Evolutionary conservation across 2,888 invertebrate species (phyloP).

Genomic region (Eulithis testata): DNA sequence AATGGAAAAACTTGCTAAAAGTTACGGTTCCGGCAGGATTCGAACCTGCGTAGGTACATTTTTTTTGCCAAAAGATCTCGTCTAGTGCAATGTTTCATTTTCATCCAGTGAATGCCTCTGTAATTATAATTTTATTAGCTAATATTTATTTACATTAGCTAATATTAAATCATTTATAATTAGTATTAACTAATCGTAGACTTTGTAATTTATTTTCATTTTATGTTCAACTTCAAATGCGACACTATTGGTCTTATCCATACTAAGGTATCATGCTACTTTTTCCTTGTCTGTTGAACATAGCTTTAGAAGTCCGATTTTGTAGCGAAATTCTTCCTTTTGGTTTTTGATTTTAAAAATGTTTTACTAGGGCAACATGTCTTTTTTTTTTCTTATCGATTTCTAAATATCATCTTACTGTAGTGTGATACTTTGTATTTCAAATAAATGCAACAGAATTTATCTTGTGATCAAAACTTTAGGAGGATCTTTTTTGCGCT

Average conservation of each 20-base stretch:
- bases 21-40: constrained; percentile 6
- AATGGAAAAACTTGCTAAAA: constrained; percentile 10
- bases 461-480: constrained; percentile 24
- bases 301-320: constrained; percentile 15
- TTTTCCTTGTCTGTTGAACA: constrained; percentile 14
- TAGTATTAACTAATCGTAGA: constrained; percentile 12
- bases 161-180: constrained; percentile 11
- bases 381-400: constrained; percentile 20
- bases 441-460: constrained; percentile 22
- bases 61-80: constrained; percentile 18
- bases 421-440: constrained; percentile 16
- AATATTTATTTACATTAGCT: constrained; percentile 15
- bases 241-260: constrained; percentile 25
- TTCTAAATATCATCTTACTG: constrained; percentile 22
- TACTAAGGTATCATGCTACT: constrained; percentile 16
- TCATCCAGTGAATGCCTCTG: constrained; percentile 7
- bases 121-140: constrained; percentile 5
- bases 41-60: constrained; percentile 10
- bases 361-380: constrained; percentile 19
- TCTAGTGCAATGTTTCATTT: constrained; percentile 23
- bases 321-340: constrained; percentile 15
- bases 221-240: constrained; percentile 19
- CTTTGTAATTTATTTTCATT: constrained; percentile 18
- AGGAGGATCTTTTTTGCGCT: constrained; percentile 18
- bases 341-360: constrained; percentile 23